phyloP scores from a whole-genome alignment of 2,888 invertebrate genomes.

The Disparrhopalites patrizii region DNA sequence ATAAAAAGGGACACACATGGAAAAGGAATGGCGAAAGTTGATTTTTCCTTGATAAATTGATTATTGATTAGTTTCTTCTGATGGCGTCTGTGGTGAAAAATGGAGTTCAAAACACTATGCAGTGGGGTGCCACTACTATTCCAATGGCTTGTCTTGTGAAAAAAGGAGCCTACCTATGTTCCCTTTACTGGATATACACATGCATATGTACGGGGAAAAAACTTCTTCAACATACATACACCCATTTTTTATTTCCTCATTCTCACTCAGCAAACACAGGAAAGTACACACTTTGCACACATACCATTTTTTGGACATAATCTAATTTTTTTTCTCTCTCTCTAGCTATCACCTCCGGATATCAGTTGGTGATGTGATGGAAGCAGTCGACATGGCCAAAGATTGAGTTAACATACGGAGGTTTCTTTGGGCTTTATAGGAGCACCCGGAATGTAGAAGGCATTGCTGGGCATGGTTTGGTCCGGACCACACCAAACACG shows the following conservation, averaged over 20 bases:
- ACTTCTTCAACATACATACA: neutral
- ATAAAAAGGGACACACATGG: constrained; percentile 27
- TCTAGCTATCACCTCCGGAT: no score
- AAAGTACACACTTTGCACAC: no score
- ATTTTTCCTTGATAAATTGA: constrained; percentile 50
- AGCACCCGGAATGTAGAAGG: no score
- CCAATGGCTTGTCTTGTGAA: constrained; percentile 18
- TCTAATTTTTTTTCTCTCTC: no score
- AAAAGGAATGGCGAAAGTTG: constrained; percentile 46
- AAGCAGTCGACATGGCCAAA: no score
- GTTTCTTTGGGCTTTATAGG: no score
- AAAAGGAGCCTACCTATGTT: constrained; percentile 16
- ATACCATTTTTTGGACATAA: no score
- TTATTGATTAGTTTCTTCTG: constrained; percentile 49
- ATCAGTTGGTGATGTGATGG: no score
- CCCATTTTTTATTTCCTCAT: constrained; percentile 10
- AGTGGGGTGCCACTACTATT: constrained; percentile 25
- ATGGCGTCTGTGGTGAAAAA: constrained; percentile 21
- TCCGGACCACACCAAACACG: no score
- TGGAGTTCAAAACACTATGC: constrained; percentile 22
- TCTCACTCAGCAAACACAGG: no score
- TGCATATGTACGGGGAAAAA: neutral
- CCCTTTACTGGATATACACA: neutral
- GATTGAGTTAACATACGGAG: no score
- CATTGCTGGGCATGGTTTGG: no score